Evolutionary conservation across 2,113 vertebrate species (phyloP).

Genomic region (Callaeas wilsoni): DNA sequence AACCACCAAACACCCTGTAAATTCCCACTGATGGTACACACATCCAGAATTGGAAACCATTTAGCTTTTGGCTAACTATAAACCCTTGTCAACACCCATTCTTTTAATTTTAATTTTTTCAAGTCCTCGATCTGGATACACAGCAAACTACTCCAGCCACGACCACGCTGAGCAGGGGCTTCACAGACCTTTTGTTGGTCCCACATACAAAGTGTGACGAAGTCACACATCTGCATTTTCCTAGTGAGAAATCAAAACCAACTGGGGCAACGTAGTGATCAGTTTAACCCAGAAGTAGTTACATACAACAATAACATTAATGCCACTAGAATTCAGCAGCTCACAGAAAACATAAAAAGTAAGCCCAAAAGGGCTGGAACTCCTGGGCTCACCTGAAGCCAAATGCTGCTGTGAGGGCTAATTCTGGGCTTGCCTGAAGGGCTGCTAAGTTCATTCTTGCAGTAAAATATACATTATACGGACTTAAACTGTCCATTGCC

Average conservation of each 20-base stretch:
- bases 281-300: not conserved
- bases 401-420: not conserved
- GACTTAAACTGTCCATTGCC: not conserved
- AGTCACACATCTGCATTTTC: not conserved
- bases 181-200: not conserved
- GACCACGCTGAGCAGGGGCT: rapidly evolving
- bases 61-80: not conserved
- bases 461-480: not conserved
- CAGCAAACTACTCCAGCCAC: not conserved
- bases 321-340: not conserved
- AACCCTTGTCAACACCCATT: not conserved
- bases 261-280: not conserved
- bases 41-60: not conserved
- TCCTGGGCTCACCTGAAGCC: not conserved
- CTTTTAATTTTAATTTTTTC: not conserved
- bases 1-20: not conserved
- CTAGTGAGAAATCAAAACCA: not conserved
- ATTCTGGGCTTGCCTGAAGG: not conserved
- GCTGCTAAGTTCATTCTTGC: not conserved
- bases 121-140: not conserved
- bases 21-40: not conserved
- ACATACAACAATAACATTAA: not conserved
- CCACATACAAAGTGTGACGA: not conserved
- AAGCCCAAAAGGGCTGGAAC: not conserved
- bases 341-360: not conserved